Conservation (phyloP, 2,113 vertebrate genomes). For the Lanius collurio region DNA sequence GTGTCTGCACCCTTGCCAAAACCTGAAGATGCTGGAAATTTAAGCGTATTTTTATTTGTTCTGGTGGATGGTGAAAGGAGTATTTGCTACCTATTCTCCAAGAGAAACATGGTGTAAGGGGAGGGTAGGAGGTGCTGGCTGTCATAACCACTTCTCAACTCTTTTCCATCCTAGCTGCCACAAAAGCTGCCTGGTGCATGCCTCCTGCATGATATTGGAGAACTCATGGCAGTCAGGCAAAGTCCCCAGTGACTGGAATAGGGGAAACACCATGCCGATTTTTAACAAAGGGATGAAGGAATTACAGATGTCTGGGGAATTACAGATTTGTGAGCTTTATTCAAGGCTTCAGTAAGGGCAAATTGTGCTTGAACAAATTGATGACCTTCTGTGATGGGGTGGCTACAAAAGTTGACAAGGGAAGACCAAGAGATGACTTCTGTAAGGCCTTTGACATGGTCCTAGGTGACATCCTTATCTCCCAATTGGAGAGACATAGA, state of each 20-base stretch:
- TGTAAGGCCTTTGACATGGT: neutral
- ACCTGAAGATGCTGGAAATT: too few relatives aligned
- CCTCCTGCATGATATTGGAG: neutral
- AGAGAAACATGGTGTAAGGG: neutral
- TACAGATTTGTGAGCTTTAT: neutral
- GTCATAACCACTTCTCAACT: fast-evolving
- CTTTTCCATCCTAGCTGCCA: neutral
- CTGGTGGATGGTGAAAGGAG: neutral
- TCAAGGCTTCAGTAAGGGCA: neutral
- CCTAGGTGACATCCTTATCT: neutral
- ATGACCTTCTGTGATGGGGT: neutral
- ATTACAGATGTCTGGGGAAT: neutral
- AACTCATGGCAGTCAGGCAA: neutral
- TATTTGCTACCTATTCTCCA: neutral
- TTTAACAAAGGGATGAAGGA: neutral
- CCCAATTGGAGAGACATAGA: neutral
- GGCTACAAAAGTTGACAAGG: neutral
- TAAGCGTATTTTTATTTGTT: neutral
- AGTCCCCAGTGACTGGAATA: neutral
- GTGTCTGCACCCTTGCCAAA: neutral
- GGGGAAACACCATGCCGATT: neutral
- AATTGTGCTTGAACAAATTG: neutral
- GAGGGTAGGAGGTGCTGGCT: neutral
- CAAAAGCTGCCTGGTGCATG: too few relatives aligned
- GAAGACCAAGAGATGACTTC: neutral